Evolutionary conservation across 2,797 vertebrate genomes (phyloP), one percentile per base, ranked within the genome.

Genomic region (Chiloscyllium punctatum): DNA sequence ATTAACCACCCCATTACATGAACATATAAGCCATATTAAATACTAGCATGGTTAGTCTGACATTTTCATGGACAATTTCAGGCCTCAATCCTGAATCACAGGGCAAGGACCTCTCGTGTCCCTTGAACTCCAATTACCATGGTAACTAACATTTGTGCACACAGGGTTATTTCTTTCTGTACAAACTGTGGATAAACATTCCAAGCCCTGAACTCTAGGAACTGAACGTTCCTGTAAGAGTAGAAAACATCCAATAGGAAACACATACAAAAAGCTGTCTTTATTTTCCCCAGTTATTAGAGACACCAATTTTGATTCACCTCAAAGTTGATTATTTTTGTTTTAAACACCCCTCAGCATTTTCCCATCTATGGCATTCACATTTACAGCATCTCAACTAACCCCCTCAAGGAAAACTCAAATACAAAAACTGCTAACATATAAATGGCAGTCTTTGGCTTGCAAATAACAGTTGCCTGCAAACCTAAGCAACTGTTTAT

Each of bases 21-120:
- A 37, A 68, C 57, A 62, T 66, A 91, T 30, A 66, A 91, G 21
- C 57, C 57, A 91, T 30, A 53, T 72, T 51, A 95, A 72, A 95
- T 27, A 53, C 8, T 8, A 95, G 71, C 30, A 68, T 68, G 42
- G 69, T 94, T 95, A 77, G 57, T 77, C 94, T 33, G 94, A 77
- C 71, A 95, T 77, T 95, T 95, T 95, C 94, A 77, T 95, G 94
- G 71, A 95, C 94, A 95, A 74, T 95, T 95, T 57, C 92, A 94
- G 94, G 71, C 69, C 15, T 51, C 48, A 94, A 53, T 94, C 37
- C 71, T 53, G 69, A 74, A 77, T 91, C 88, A 18, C 71, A 95
- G 94, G 77, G 72, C 71, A 95, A 95, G 94, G 94, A 95, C 94
- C 94, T 95, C 42, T 15, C 53, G 71, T 51, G 71, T 57, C 94